Evolutionary conservation across 2,888 invertebrate species (phyloP), one percentile per base, ranked within the genome.

Genomic region (Ramazzottius varieornatus): DNA sequence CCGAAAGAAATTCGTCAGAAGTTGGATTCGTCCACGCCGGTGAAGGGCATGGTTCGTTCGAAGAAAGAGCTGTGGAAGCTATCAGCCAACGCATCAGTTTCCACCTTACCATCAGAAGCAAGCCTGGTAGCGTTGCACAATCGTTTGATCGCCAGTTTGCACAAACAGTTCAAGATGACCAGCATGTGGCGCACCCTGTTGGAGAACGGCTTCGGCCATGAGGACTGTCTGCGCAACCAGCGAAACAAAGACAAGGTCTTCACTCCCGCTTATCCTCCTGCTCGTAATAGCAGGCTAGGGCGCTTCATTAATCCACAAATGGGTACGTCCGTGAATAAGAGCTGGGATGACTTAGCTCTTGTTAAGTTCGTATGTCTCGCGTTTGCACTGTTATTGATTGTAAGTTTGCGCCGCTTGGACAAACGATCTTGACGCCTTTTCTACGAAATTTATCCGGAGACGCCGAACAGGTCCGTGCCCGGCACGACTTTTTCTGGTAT

Each of bases 131-230:
- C 88, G 69, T 82, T 96, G 65, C 93, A 98, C 76, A 86, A 85
- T 75, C 88, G 89, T 80, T 83, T 85, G 1, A 89, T 91, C 68
- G 88, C 88, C 79, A 85, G 89, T 0, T 79, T 92, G 33, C 92
- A 93, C 78, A 86, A 86, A n/a, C 81, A 89, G 63, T 87, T 88
- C 75, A 83, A 93, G 68, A 91, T 92, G 1, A 90, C 92, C 75
- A 90, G 91, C 0, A 88, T 94, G 73, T 98, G 91, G 91, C 83
- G 83, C 68, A 81, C 88, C 69, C 82, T 91, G 74, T 82, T 93
- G 66, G 83, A 86, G 70, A 82, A 83, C 67, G 78, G 78, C 66
- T 72, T 78, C 65, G 83, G 85, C 71, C 79, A 93, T 69, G 94
- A 96, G 76, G 96, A 96, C 75, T 83, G 88, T 20, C 82, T 86